These are phyloP conservation scores for Peromyscus nudipes DNA, from an alignment of 2,797 vertebrate species.

Conservation along the genomic window DNA sequence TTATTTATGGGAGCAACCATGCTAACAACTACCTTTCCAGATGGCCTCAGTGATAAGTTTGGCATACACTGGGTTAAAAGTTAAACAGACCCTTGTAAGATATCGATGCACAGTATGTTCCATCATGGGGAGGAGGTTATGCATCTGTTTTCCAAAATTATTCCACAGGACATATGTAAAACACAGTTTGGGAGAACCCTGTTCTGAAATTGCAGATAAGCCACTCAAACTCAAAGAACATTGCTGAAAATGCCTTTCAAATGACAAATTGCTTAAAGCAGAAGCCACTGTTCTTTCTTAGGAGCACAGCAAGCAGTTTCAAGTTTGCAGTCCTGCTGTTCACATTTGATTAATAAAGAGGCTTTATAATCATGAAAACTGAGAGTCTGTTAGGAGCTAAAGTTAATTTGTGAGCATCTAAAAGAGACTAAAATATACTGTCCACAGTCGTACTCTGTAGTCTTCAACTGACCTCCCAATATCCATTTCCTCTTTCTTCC, in stretches of 20 bases:
- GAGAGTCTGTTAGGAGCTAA: neutral
- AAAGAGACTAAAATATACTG: neutral
- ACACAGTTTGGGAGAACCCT: neutral
- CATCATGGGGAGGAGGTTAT: neutral
- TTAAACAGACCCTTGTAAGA: neutral
- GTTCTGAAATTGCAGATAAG: neutral
- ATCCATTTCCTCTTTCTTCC: neutral
- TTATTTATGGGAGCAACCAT: neutral
- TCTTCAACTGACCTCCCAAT: neutral
- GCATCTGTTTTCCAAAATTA: slow-evolving; percentile 17
- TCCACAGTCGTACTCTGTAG: neutral
- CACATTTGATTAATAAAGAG: slow-evolving; percentile 51
- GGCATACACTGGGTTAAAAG: neutral
- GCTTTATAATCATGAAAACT: neutral
- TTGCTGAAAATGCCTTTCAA: slow-evolving; percentile 57
- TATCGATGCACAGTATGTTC: neutral
- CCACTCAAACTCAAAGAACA: slow-evolving; percentile 50
- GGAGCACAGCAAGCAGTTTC: neutral
- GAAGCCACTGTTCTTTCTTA: slow-evolving; percentile 55
- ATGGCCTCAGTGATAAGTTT: neutral
- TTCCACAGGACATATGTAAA: neutral
- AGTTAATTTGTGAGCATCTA: neutral
- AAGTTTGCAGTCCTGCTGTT: neutral
- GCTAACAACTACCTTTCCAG: neutral
- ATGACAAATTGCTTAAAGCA: slow-evolving; percentile 46